Percentiles rank a stretch among this genome's conserved stretches.
Conservation (phyloP, 2,113 vertebrate species). For the Tupaia chinensis region DNA sequence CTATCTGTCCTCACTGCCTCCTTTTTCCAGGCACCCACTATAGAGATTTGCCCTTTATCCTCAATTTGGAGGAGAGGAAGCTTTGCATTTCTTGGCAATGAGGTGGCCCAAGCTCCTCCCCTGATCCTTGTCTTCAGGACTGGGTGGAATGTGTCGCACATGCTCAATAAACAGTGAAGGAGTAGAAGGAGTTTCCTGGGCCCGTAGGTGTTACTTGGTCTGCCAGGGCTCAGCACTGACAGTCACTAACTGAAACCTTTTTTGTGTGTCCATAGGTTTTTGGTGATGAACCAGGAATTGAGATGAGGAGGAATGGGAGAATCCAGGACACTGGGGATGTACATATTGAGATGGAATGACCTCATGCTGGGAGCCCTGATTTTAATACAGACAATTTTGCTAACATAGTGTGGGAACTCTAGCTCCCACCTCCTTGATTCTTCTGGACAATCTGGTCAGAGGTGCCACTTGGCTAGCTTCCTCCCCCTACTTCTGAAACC, state of each 20-base stretch:
- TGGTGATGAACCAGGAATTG: neutral
- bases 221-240: neutral
- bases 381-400: conserved; percentile 11
- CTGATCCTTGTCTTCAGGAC: neutral
- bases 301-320: neutral
- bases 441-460: neutral
- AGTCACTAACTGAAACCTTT: neutral
- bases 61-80: neutral
- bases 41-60: neutral
- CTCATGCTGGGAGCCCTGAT: neutral
- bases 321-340: neutral
- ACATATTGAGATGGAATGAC: neutral
- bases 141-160: neutral
- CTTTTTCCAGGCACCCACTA: neutral
- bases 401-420: neutral
- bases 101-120: neutral
- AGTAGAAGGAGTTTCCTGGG: neutral
- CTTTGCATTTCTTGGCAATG: neutral
- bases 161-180: neutral
- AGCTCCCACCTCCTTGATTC: neutral
- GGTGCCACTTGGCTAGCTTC: neutral
- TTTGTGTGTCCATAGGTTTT: conserved; percentile 28
- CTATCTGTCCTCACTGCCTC: neutral
- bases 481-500: neutral
- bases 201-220: neutral